Percentiles rank a stretch among this genome's conserved stretches.
Evolutionary conservation across 2,797 vertebrate species (phyloP).

Genomic region (Leptatherina wallacei): DNA sequence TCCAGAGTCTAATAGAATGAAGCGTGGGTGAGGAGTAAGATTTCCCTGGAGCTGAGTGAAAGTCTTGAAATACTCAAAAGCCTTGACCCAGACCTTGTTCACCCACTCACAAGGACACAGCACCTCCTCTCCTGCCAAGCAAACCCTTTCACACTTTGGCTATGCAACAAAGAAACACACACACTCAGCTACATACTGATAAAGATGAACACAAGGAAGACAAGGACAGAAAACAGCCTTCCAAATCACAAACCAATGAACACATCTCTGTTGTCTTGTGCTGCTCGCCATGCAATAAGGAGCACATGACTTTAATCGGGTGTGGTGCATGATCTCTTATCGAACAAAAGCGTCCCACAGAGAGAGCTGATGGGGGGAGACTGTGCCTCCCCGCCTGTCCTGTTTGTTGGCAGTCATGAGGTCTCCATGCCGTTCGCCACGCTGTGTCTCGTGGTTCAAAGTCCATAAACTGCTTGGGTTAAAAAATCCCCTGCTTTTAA

Average conservation of each 20-base stretch:
- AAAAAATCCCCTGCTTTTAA: slow-evolving; percentile 57
- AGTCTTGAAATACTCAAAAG: slow-evolving; percentile 69
- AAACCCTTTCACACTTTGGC: slow-evolving; percentile 54
- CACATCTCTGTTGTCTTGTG: slow-evolving; percentile 70
- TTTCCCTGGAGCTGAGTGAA: slow-evolving; percentile 64
- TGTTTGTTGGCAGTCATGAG: slow-evolving; percentile 76
- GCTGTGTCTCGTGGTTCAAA: slow-evolving; percentile 78
- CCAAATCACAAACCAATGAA: slow-evolving; percentile 34
- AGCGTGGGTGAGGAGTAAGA: slow-evolving; percentile 64
- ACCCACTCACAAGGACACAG: slow-evolving; percentile 71
- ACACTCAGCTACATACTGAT: slow-evolving; percentile 15
- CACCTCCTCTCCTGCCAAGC: slow-evolving; percentile 44
- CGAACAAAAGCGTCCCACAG: slow-evolving; percentile 79
- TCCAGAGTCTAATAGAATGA: slow-evolving; percentile 63
- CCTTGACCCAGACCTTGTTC: slow-evolving; percentile 69
- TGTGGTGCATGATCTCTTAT: slow-evolving; percentile 75
- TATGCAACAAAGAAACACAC: slow-evolving; percentile 26
- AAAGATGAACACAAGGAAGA: slow-evolving; percentile 41
- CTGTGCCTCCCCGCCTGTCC: slow-evolving; percentile 46
- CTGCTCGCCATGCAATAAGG: slow-evolving; percentile 62
- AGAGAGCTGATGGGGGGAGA: slow-evolving; percentile 52
- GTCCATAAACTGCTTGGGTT: slow-evolving; percentile 62
- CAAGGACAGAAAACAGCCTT: neutral
- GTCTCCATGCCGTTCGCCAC: slow-evolving; percentile 70
- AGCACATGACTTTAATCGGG: slow-evolving; percentile 81